Conservation (phyloP, 1,140 invertebrate genomes). For the Cyrtorhinus lividipennis region DNA sequence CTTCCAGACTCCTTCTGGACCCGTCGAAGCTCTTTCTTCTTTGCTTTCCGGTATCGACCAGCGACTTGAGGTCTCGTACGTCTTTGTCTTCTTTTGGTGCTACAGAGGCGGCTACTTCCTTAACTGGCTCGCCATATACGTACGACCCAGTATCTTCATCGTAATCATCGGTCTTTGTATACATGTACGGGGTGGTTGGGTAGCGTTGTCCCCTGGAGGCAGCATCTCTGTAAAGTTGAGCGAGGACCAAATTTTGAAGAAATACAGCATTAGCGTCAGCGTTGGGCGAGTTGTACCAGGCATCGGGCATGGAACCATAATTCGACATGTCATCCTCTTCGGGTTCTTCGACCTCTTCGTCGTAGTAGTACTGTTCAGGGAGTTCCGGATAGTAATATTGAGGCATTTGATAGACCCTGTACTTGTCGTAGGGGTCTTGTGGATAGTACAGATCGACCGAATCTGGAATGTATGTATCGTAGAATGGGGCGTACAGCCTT, state of each 20-base stretch:
- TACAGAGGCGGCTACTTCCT: not conserved
- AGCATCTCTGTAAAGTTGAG: conserved; percentile 44
- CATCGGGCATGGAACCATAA: conserved; percentile 38
- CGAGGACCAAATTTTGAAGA: conserved; percentile 42
- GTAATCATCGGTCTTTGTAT: conserved; percentile 30
- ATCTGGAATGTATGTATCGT: conserved; percentile 29
- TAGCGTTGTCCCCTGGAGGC: conserved; percentile 27
- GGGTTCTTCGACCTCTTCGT: conserved; percentile 28
- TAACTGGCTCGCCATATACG: conserved; percentile 25
- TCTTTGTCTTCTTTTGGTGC: conserved; percentile 39
- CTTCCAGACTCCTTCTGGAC: not conserved
- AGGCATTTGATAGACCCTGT: conserved; percentile 31
- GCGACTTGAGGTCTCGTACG: conserved; percentile 40
- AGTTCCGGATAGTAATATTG: conserved; percentile 32
- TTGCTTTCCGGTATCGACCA: conserved; percentile 29
- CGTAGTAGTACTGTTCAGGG: conserved; percentile 28
- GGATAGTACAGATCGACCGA: conserved; percentile 37
- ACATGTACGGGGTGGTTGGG: conserved; percentile 20
- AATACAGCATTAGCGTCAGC: conserved; percentile 42
- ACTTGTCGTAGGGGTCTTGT: conserved; percentile 30
- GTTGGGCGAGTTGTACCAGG: conserved; percentile 40
- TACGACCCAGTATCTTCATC: conserved; percentile 25
- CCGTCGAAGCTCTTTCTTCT: conserved; percentile 13
- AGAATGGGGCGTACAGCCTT: conserved; percentile 28
- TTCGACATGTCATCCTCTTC: conserved; percentile 38